Evolutionary conservation across 2,888 invertebrate genomes (phyloP), one percentile per base, ranked within the genome.

Genomic region (Philopedon plagiatum): DNA sequence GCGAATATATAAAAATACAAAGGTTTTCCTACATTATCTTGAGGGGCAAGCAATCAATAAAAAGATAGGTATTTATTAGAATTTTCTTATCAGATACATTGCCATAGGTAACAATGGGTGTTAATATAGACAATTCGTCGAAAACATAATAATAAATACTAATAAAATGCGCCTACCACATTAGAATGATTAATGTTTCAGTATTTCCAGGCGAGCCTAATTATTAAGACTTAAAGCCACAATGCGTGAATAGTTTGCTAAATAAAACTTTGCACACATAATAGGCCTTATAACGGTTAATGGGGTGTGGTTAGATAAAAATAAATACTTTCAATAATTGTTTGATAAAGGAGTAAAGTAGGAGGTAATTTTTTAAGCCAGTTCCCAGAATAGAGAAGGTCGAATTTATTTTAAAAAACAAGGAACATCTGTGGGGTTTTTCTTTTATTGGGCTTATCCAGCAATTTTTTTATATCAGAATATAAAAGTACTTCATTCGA

Each of bases 211-310:
- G 46, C 46, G n/a, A 11, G 46, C 5, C 46, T 23, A 46, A 46
- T 46, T 39, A 13, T 13, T 13, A n/a, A 46, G 4, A 44, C 7
- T n/a, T 5, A n/a, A 46, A 46, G 9, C 46, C n/a, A 46, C 11
- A n/a, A 23, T n/a, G 46, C 46, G 21, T 46, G 46, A 46, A n/a
- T 46, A 46, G 46, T n/a, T 46, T 46, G 46, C 19, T 21, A 46
- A 46, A 21, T 21, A 23, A 23, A 46, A 46, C 9, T 21, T 21
- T 23, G 21, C 19, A 44, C 7, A 11, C 21, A 21, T 23, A 11
- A 46, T 21, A 46, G 11, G n/a, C 21, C 19, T 23, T 46, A 23
- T 46, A 46, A 46, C 46, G 46, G 46, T 23, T 9, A 34, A 46
- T 15, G 3, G 44, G 44, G 44, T 19, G 44, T 44, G 44, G 44